Conservation (phyloP, 30 jellyfish, hydroid and myxozoan species). For the Catostylus mosaicus region DNA sequence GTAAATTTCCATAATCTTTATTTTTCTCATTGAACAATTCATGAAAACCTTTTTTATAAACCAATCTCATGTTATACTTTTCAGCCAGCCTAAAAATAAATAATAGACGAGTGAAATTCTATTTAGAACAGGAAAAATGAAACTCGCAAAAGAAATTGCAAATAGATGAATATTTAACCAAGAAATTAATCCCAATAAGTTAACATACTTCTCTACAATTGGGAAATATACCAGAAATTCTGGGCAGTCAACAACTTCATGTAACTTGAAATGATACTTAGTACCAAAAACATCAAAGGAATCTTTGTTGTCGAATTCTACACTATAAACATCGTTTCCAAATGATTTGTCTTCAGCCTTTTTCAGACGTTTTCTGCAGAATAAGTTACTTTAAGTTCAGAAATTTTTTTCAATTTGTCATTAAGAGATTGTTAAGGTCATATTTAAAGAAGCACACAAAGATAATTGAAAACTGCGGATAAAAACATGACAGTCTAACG, state of each 20-base stretch:
- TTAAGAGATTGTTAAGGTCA: too few relatives aligned
- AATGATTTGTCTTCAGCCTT: constrained; percentile 80
- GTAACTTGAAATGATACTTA: constrained; percentile 90
- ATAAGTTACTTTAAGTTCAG: too few relatives aligned
- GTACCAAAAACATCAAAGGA: constrained; percentile 91
- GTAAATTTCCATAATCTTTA: constrained; percentile 71
- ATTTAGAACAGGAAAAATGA: background rate
- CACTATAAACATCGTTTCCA: constrained; percentile 90
- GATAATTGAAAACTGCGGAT: too few relatives aligned
- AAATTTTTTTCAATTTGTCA: too few relatives aligned
- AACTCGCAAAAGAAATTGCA: background rate
- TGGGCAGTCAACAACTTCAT: constrained; percentile 99
- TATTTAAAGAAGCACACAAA: too few relatives aligned
- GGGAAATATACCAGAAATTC: constrained; percentile 97
- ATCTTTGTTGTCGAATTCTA: constrained; percentile 87
- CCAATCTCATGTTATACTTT: constrained; percentile 93
- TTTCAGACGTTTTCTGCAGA: constrained; percentile 78
- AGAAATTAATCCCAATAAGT: background rate
- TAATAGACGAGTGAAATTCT: background rate
- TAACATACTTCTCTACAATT: constrained; percentile 85
- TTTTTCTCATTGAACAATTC: constrained; percentile 80
- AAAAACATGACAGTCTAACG: too few relatives aligned
- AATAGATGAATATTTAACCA: background rate
- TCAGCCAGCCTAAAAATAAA: constrained; percentile 83
- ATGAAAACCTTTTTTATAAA: constrained; percentile 92